Percentiles rank a stretch among this genome's conserved stretches.
phyloP scores from a whole-genome alignment of 1,140 invertebrate genomes.

The Laupala kohalensis region DNA sequence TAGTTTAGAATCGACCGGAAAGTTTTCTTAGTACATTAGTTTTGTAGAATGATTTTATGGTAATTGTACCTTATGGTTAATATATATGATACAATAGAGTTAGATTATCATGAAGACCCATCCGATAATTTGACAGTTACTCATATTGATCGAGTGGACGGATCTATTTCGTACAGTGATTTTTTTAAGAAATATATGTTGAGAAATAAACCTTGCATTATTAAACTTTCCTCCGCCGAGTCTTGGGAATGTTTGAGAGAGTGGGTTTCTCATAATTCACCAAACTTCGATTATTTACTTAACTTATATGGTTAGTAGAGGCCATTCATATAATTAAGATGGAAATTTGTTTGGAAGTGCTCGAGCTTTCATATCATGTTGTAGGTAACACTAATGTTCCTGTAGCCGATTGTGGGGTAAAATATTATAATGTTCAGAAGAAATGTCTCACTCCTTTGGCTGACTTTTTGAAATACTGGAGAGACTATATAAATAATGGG shows the following conservation, averaged over 20 bases:
- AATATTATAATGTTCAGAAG: constrained; percentile 57
- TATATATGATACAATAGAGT: background rate
- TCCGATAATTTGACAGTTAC: background rate
- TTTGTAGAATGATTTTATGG: background rate
- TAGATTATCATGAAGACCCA: background rate
- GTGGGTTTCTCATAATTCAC: constrained; percentile 5
- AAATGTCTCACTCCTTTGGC: constrained; percentile 50
- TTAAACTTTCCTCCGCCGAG: background rate
- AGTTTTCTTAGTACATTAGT: too few relatives aligned
- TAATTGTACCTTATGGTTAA: background rate
- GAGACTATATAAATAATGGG: constrained; percentile 32
- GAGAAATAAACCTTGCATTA: background rate
- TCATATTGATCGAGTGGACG: background rate
- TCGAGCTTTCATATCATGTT: constrained; percentile 16
- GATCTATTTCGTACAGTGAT: background rate
- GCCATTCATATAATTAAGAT: background rate
- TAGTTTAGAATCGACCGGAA: background rate
- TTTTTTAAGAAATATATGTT: background rate
- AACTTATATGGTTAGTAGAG: constrained; percentile 2
- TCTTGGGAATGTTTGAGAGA: constrained; percentile 1
- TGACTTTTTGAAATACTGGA: constrained; percentile 57
- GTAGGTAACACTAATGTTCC: constrained; percentile 45
- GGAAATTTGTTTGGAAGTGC: background rate
- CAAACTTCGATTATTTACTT: constrained; percentile 7
- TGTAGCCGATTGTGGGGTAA: constrained; percentile 61